Evolutionary conservation across 2,888 invertebrate species (phyloP).

Genomic region (Macaria notata): DNA sequence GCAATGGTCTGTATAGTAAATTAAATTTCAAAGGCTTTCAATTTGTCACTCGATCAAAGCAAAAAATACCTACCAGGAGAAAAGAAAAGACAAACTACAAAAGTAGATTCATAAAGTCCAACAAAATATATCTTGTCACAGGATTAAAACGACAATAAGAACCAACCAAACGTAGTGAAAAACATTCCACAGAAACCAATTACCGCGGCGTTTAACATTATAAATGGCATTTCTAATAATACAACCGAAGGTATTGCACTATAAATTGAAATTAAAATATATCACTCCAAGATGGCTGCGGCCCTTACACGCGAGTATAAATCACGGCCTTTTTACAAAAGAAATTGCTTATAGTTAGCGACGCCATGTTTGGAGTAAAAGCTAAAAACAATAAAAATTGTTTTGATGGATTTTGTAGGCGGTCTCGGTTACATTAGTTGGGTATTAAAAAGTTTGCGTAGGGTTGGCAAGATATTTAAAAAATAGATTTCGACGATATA

Average conservation of each 20-base stretch:
- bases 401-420: slow-evolving; percentile 19
- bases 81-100: too few relatives aligned
- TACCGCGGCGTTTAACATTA: slow-evolving; percentile 53
- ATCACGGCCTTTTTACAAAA: slow-evolving; percentile 67
- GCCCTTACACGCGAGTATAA: slow-evolving; percentile 70
- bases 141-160: background rate
- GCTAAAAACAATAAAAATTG: slow-evolving; percentile 18
- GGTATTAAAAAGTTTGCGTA: too few relatives aligned
- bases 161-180: slow-evolving; percentile 9
- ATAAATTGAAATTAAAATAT: slow-evolving; percentile 81
- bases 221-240: slow-evolving; percentile 64
- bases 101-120: too few relatives aligned
- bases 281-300: slow-evolving; percentile 52
- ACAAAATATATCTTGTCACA: background rate
- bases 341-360: slow-evolving; percentile 60
- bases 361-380: slow-evolving; percentile 47
- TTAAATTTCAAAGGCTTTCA: too few relatives aligned
- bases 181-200: slow-evolving; percentile 40
- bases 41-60: too few relatives aligned
- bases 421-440: background rate
- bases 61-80: too few relatives aligned
- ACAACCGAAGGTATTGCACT: slow-evolving; percentile 58
- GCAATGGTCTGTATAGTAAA: too few relatives aligned
- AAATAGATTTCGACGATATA: too few relatives aligned
- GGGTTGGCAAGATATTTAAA: too few relatives aligned